These are phyloP conservation scores for Platycnemis pennipes DNA, from an alignment of 2,888 invertebrate species.

Conservation along the genomic window DNA sequence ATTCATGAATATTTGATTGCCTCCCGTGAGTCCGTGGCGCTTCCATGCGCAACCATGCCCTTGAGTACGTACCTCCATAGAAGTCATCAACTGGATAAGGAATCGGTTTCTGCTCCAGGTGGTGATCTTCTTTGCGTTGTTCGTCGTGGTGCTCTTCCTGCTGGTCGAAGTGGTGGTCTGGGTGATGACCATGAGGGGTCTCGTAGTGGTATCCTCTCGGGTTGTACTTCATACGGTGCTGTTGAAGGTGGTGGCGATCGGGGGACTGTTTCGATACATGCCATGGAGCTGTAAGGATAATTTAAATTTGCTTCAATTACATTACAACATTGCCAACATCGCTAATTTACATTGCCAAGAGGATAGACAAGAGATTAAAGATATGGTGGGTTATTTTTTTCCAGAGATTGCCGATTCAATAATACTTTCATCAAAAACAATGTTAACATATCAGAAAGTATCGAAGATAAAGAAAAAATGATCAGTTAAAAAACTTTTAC, in stretches of 20 bases:
- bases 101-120: conserved; percentile 50
- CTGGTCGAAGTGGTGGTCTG: neutral
- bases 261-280: conserved; percentile 17
- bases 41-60: neutral
- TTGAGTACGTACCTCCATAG: conserved; percentile 43
- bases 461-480: no score
- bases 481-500: no score
- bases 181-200: conserved; percentile 13
- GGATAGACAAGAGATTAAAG: no score
- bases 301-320: neutral
- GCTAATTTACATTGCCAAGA: no score
- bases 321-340: no score
- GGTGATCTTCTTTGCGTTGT: conserved; percentile 32
- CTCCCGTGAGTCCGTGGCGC: neutral
- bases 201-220: conserved; percentile 24
- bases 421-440: no score
- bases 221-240: conserved; percentile 49
- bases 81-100: conserved; percentile 56
- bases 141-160: conserved; percentile 28
- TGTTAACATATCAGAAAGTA: no score
- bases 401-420: no score
- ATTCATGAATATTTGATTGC: neutral
- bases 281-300: conserved; percentile 47
- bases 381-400: no score
- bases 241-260: conserved; percentile 36